Conservation (phyloP, 1,140 invertebrate genomes). For the Andrena cerasifolii region DNA sequence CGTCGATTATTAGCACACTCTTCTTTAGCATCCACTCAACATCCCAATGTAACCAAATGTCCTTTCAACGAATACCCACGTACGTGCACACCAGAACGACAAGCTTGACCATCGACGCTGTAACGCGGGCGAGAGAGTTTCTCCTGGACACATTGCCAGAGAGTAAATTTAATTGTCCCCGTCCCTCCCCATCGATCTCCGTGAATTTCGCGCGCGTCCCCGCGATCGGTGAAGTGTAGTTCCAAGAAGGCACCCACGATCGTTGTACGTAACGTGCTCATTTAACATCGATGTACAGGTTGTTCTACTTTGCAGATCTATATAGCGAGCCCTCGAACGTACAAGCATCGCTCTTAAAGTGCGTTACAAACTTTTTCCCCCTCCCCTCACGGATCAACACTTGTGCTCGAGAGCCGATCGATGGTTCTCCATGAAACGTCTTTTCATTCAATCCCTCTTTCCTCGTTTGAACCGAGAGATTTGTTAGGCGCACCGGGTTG, state of each 20-base stretch:
- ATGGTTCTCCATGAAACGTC: neutral
- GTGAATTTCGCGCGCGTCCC: neutral
- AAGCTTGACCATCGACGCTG: slow-evolving; percentile 26
- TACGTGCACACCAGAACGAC: neutral
- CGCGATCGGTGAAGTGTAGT: slow-evolving; percentile 21
- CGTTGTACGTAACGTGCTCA: slow-evolving; percentile 32
- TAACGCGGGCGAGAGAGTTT: neutral
- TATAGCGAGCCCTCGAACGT: slow-evolving; percentile 40
- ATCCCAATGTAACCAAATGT: slow-evolving; percentile 28
- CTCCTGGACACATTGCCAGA: neutral
- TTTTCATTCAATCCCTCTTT: too few species aligned
- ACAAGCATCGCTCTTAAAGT: slow-evolving; percentile 42
- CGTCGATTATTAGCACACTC: slow-evolving; percentile 22
- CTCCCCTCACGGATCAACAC: slow-evolving; percentile 19
- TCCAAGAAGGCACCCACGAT: slow-evolving; percentile 37
- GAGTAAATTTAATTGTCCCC: neutral
- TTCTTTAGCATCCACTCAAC: slow-evolving; percentile 21
- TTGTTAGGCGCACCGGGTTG: too few species aligned
- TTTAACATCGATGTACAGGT: slow-evolving; percentile 49
- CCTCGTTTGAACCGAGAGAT: too few species aligned
- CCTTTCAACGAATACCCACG: slow-evolving; percentile 11
- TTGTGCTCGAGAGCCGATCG: slow-evolving; percentile 3
- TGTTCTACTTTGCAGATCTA: slow-evolving; percentile 40
- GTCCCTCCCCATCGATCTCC: neutral
- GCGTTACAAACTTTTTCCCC: slow-evolving; percentile 11